Evolutionary conservation across 2,797 vertebrate genomes (phyloP).

Genomic region (Sebastes aleutianus): DNA sequence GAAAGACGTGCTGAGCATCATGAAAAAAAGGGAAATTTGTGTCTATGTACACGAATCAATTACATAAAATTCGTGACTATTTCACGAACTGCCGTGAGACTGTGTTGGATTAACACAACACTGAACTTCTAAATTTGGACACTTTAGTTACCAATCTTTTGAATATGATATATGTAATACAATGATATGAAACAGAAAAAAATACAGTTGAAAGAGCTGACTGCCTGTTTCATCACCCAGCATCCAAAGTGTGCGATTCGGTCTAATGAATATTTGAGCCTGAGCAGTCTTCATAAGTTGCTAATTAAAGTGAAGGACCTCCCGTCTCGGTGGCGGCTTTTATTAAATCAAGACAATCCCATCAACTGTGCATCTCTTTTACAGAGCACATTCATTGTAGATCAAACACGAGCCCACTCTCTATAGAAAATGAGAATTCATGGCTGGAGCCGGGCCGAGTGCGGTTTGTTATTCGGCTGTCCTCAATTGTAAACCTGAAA

Average conservation of each 20-base stretch:
- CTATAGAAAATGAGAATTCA: constrained; percentile 16
- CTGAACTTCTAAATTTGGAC: not conserved
- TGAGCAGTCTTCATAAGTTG: constrained; percentile 30
- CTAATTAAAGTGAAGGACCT: constrained; percentile 63
- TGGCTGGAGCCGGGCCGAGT: not conserved
- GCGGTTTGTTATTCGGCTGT: constrained; percentile 1
- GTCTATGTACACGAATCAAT: too few species aligned
- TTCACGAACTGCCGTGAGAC: too few species aligned
- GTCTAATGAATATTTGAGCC: constrained; percentile 37
- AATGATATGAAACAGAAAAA: not conserved
- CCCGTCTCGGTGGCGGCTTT: constrained; percentile 5
- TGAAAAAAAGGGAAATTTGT: too few species aligned
- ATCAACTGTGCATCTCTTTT: constrained; percentile 15
- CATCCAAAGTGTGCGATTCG: constrained; percentile 1
- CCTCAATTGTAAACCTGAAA: constrained; percentile 17
- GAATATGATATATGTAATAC: not conserved
- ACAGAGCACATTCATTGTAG: constrained; percentile 18
- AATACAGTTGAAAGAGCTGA: constrained; percentile 28
- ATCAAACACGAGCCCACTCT: constrained; percentile 54
- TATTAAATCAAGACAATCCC: constrained; percentile 44
- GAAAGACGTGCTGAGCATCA: too few species aligned
- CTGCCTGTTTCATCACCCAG: constrained; percentile 26
- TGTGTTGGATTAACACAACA: not conserved
- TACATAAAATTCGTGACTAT: too few species aligned
- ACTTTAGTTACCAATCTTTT: not conserved